phyloP scores from a whole-genome alignment of 1,140 invertebrate genomes.

The Papilio aristodemus region DNA sequence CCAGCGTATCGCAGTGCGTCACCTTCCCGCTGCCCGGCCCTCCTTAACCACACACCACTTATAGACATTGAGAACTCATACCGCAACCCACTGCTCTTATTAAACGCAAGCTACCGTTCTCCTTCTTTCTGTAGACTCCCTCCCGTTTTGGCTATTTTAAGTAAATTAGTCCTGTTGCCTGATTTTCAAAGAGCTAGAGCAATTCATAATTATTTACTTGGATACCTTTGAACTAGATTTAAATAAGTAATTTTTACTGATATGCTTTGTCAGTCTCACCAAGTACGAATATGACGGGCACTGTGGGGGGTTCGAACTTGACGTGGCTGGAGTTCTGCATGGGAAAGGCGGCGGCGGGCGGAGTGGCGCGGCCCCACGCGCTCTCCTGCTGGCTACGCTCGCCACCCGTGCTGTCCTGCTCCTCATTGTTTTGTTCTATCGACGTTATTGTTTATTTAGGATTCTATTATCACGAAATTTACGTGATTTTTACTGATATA shows the following conservation, averaged over 20 bases:
- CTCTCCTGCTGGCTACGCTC: constrained; percentile 81
- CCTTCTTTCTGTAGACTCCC: too few relatives aligned
- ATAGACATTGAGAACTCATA: neutral
- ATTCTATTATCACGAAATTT: too few relatives aligned
- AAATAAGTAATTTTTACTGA: too few relatives aligned
- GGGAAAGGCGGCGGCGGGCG: constrained; percentile 83
- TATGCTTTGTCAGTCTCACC: constrained; percentile 81
- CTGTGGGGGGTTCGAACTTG: constrained; percentile 90
- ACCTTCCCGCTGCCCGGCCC: constrained; percentile 95
- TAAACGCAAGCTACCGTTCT: too few relatives aligned
- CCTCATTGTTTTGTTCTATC: constrained; percentile 88
- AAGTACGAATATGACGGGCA: constrained; percentile 93
- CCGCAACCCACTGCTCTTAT: neutral
- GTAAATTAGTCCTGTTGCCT: too few relatives aligned
- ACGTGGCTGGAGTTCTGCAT: constrained; percentile 89
- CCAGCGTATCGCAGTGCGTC: constrained; percentile 93
- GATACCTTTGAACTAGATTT: too few relatives aligned
- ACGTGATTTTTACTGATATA: too few relatives aligned
- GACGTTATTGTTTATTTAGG: constrained; percentile 35
- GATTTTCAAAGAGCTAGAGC: too few relatives aligned
- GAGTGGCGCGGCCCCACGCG: constrained; percentile 80
- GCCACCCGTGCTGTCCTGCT: constrained; percentile 84
- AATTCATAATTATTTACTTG: too few relatives aligned
- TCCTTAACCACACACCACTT: constrained; percentile 76
- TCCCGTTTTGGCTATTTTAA: too few relatives aligned